Percentiles rank a stretch among this genome's conserved stretches.
Conservation (phyloP, 2,113 vertebrate species). For the Pimephales promelas region DNA sequence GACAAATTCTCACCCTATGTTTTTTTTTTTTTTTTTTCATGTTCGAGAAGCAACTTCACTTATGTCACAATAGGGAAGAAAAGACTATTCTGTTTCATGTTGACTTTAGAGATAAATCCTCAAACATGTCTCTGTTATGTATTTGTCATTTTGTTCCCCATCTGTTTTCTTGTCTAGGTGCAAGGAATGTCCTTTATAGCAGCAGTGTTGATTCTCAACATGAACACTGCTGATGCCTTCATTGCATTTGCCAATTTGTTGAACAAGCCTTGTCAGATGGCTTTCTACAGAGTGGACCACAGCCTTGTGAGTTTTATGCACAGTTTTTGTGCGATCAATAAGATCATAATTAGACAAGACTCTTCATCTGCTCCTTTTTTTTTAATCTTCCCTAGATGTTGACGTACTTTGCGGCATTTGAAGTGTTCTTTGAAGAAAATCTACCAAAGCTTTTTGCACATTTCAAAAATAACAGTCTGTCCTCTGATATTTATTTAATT, state of each 20-base stretch:
- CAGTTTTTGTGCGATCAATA: not conserved
- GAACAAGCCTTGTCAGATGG: conserved; percentile 98
- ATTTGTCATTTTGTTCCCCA: conserved; percentile 2
- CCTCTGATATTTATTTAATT: conserved; percentile 96
- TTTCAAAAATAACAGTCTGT: conserved; percentile 94
- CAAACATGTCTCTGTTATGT: not conserved
- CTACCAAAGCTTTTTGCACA: conserved; percentile 96
- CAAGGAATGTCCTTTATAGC: conserved; percentile 98
- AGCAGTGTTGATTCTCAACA: conserved; percentile 91
- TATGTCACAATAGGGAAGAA: too few relatives aligned
- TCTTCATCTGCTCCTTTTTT: conserved; percentile 15
- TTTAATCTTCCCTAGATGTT: conserved; percentile 82
- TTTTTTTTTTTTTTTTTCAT: too few relatives aligned
- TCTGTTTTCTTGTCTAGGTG: conserved; percentile 75
- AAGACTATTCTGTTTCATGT: too few relatives aligned
- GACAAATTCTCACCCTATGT: too few relatives aligned
- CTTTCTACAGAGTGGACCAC: conserved; percentile 96
- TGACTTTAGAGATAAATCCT: not conserved
- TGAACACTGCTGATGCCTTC: conserved; percentile 95
- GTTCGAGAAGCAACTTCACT: too few relatives aligned
- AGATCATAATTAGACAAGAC: not conserved
- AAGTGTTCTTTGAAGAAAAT: conserved; percentile 98
- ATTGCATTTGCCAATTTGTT: conserved; percentile 96
- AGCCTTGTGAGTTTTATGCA: conserved; percentile 87
- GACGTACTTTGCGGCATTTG: conserved; percentile 95